These are phyloP conservation scores for Drosophila ercepeae DNA, from an alignment of 1,140 invertebrate genomes.

Conservation along the genomic window DNA sequence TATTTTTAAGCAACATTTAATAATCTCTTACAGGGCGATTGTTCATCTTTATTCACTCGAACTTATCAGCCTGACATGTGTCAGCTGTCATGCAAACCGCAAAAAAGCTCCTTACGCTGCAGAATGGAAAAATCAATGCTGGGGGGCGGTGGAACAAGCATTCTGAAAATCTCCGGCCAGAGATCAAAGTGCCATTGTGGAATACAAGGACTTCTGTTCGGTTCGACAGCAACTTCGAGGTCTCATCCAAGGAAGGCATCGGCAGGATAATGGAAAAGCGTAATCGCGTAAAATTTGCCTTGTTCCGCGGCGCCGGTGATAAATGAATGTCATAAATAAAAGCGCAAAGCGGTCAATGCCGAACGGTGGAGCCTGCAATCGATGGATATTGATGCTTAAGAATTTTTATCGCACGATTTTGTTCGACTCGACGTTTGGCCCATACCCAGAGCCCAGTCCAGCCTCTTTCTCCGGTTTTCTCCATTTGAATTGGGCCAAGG, in stretches of 20 bases:
- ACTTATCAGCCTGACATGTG: constrained; percentile 50
- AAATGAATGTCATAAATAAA: constrained; percentile 83
- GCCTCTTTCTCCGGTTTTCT: background rate
- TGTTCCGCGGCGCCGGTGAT: constrained; percentile 62
- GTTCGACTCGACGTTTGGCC: constrained; percentile 47
- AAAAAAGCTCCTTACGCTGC: constrained; percentile 24
- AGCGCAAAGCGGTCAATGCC: constrained; percentile 58
- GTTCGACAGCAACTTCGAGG: constrained; percentile 8
- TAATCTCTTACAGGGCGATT: constrained; percentile 43
- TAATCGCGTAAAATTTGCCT: constrained; percentile 79
- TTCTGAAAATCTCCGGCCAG: constrained; percentile 39
- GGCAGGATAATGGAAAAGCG: constrained; percentile 74
- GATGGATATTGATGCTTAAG: constrained; percentile 81
- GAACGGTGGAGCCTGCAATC: constrained; percentile 38
- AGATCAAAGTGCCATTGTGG: constrained; percentile 62
- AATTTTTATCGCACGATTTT: constrained; percentile 80
- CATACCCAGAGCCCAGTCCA: background rate
- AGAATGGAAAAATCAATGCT: constrained; percentile 46
- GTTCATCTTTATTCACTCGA: constrained; percentile 56
- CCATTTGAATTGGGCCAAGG: constrained; percentile 4
- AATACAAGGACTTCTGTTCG: constrained; percentile 28
- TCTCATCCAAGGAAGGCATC: constrained; percentile 7
- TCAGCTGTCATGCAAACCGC: constrained; percentile 52
- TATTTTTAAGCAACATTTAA: constrained; percentile 57
- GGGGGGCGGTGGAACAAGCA: constrained; percentile 15